Percentiles rank a stretch among this genome's conserved stretches.
Evolutionary conservation across 2,113 vertebrate genomes (phyloP).

Genomic region (Amphilophus citrinellus): DNA sequence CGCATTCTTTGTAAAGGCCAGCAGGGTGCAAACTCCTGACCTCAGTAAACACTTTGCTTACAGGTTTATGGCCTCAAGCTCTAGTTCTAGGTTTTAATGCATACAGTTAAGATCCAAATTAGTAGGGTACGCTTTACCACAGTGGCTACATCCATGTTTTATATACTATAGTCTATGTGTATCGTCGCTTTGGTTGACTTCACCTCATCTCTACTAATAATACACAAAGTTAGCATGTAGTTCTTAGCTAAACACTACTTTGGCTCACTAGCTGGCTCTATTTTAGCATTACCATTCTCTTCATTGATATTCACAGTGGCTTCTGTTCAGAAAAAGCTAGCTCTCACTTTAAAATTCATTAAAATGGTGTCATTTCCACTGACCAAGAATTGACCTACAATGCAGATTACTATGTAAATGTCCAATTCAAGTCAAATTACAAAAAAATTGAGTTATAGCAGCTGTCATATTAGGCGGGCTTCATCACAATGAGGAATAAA

Average conservation of each 20-base stretch:
- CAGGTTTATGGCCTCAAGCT: background rate
- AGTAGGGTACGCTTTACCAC: background rate
- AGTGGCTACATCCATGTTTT: background rate
- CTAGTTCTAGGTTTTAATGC: background rate
- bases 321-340: background rate
- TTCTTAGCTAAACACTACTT: background rate
- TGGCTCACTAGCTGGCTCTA: background rate
- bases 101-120: background rate
- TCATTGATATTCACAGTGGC: background rate
- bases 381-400: background rate
- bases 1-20: background rate
- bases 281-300: background rate
- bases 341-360: conserved; percentile 14
- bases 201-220: background rate
- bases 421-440: background rate
- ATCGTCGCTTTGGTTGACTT: background rate
- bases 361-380: conserved; percentile 7
- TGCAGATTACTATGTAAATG: conserved; percentile 16
- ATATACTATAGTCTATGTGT: background rate
- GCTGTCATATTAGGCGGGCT: conserved; percentile 8
- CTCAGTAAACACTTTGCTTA: background rate
- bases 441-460: conserved; percentile 12
- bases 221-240: background rate
- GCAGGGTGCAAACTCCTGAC: background rate
- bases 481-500: conserved; percentile 25